Evolutionary conservation across 53 echinoderm and acorn worm species (phyloP).

Genomic region (Crossaster papposus): DNA sequence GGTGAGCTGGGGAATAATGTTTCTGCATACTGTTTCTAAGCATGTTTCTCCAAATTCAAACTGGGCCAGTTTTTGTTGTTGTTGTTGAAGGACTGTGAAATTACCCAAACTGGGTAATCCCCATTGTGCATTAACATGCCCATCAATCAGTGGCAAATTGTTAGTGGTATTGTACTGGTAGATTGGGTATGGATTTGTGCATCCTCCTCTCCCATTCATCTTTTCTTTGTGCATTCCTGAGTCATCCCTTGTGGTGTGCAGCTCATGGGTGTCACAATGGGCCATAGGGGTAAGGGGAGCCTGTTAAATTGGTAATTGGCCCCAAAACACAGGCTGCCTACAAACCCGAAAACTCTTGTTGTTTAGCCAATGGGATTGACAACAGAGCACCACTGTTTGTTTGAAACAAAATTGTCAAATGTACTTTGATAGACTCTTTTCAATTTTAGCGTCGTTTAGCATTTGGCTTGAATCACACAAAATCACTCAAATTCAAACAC

Average conservation of each 20-base stretch:
- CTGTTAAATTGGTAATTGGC: slow-evolving; percentile 1
- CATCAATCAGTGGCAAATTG: slow-evolving; percentile 29
- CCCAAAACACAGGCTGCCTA: background rate
- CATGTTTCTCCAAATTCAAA: too few relatives aligned
- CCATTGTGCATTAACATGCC: slow-evolving; percentile 21
- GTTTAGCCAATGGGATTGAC: background rate
- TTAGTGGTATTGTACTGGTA: background rate
- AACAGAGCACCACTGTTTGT: background rate
- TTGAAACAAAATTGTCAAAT: too few relatives aligned
- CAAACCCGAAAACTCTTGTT: background rate
- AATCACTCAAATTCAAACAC: too few relatives aligned
- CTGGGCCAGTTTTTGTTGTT: too few relatives aligned
- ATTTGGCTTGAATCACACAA: too few relatives aligned
- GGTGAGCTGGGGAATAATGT: too few relatives aligned
- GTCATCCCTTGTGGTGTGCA: slow-evolving; percentile 35
- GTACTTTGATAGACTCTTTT: too few relatives aligned
- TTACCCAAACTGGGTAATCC: background rate
- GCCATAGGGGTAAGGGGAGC: slow-evolving; percentile 22
- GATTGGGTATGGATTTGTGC: slow-evolving; percentile 14
- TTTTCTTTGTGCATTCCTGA: slow-evolving; percentile 29
- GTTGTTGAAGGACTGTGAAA: too few relatives aligned
- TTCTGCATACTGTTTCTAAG: too few relatives aligned
- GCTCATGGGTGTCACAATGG: slow-evolving; percentile 24
- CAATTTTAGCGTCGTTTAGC: background rate
- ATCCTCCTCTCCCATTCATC: slow-evolving; percentile 4